Conservation (phyloP, 2,797 vertebrate species). For the Poeciliopsis paucimaculata region DNA sequence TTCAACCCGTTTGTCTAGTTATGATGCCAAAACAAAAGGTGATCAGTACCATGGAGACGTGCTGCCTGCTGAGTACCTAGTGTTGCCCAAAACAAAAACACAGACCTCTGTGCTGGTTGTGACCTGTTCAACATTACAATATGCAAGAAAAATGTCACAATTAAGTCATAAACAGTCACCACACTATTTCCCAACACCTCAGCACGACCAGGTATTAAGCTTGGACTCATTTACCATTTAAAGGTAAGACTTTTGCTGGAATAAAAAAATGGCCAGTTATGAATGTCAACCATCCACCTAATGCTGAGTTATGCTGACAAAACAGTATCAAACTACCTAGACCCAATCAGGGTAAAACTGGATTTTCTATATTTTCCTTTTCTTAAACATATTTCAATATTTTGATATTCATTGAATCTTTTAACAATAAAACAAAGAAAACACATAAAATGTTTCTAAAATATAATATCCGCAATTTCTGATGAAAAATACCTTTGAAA, state of each 20-base stretch:
- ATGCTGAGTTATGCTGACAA: background rate
- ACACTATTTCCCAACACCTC: background rate
- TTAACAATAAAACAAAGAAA: background rate
- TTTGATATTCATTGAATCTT: background rate
- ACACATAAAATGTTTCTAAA: background rate
- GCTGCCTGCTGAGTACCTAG: background rate
- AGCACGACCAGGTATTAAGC: background rate
- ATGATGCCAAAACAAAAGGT: constrained; percentile 10
- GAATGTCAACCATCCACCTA: background rate
- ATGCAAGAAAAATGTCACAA: background rate
- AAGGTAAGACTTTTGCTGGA: background rate
- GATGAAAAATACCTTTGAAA: background rate
- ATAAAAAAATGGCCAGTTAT: background rate
- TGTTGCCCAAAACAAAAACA: constrained; percentile 1
- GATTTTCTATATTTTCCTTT: background rate
- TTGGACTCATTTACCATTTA: background rate
- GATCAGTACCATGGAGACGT: background rate
- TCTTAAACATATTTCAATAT: background rate
- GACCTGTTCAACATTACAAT: constrained; percentile 4
- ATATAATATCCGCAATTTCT: background rate
- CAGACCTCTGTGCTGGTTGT: background rate
- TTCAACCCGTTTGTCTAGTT: background rate
- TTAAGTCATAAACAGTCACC: background rate
- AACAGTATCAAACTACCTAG: too few relatives aligned
- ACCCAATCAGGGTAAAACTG: background rate